Evolutionary conservation across 2,888 invertebrate species (phyloP).

Genomic region (Rhabditoides inermis): DNA sequence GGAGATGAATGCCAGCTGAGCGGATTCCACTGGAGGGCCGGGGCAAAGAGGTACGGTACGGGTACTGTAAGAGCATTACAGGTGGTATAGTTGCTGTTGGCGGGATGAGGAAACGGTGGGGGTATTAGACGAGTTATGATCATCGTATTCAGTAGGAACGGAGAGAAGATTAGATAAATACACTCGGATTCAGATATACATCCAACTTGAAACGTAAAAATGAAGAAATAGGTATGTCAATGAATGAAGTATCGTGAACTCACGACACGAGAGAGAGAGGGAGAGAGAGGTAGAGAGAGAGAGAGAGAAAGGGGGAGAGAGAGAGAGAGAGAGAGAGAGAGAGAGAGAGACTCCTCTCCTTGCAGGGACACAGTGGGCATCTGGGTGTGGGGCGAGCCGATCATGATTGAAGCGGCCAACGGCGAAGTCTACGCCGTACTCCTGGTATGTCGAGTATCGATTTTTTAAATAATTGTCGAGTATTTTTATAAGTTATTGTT

Average conservation of each 20-base stretch:
- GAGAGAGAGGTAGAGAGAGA: slow-evolving; percentile 10
- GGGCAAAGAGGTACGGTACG: slow-evolving; percentile 38
- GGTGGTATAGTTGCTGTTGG: no score
- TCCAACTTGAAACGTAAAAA: no score
- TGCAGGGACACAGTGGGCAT: slow-evolving; percentile 34
- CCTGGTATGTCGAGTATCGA: slow-evolving; percentile 23
- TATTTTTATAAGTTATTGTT: neutral
- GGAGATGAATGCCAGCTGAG: slow-evolving; percentile 44
- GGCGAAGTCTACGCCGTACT: slow-evolving; percentile 45
- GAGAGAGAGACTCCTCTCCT: neutral
- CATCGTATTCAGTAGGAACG: no score
- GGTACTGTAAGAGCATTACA: no score
- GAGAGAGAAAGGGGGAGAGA: slow-evolving; percentile 4
- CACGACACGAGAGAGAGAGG: slow-evolving; percentile 7
- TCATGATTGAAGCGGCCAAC: slow-evolving; percentile 46
- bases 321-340: slow-evolving; percentile 4
- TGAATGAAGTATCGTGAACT: no score
- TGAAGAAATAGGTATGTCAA: no score
- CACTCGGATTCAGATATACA: no score
- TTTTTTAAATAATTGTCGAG: neutral
- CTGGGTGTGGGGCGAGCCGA: slow-evolving; percentile 53
- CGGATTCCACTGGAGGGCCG: slow-evolving; percentile 53
- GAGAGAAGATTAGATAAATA: no score
- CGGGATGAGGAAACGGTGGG: no score
- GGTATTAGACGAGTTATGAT: no score